Evolutionary conservation across 2,888 invertebrate genomes (phyloP).

Genomic region (Tyria jacobaeae): DNA sequence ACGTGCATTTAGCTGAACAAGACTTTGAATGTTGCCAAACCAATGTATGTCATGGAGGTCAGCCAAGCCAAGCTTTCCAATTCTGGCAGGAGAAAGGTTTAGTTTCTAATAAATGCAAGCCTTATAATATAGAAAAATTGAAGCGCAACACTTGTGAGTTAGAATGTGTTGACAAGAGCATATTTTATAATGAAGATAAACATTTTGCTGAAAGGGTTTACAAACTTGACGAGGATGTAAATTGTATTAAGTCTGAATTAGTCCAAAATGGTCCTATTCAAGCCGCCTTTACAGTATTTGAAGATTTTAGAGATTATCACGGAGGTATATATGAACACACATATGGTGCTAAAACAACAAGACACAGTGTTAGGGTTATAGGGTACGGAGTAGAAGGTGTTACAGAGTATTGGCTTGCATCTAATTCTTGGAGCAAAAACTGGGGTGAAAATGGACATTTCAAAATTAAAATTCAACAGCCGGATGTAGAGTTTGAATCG

Average conservation of each 20-base stretch:
- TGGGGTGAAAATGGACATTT: slow-evolving; percentile 36
- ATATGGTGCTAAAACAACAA: accelerated
- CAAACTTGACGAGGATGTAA: background rate
- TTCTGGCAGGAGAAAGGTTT: slow-evolving; percentile 22
- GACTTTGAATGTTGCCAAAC: slow-evolving; percentile 19
- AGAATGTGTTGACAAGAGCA: slow-evolving; percentile 7
- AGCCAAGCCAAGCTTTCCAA: accelerated
- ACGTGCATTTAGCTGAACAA: slow-evolving; percentile 29
- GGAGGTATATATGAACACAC: slow-evolving; percentile 27
- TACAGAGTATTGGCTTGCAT: slow-evolving; percentile 31
- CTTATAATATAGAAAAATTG: slow-evolving; percentile 18
- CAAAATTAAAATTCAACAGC: slow-evolving; percentile 17
- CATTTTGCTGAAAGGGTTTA: slow-evolving; percentile 29
- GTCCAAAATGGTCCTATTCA: slow-evolving; percentile 27
- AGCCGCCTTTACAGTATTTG: background rate
- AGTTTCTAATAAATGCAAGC: slow-evolving; percentile 29
- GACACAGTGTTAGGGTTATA: slow-evolving; percentile 30
- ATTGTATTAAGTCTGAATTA: slow-evolving; percentile 35
- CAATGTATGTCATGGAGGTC: background rate
- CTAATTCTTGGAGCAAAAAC: slow-evolving; percentile 19
- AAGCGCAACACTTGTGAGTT: background rate
- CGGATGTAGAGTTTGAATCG: slow-evolving; percentile 3
- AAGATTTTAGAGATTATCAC: background rate
- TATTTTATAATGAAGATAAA: slow-evolving; percentile 23
- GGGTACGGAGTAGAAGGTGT: slow-evolving; percentile 36